Evolutionary conservation across 2,113 vertebrate species (phyloP).

Genomic region (Aramus guarauna): DNA sequence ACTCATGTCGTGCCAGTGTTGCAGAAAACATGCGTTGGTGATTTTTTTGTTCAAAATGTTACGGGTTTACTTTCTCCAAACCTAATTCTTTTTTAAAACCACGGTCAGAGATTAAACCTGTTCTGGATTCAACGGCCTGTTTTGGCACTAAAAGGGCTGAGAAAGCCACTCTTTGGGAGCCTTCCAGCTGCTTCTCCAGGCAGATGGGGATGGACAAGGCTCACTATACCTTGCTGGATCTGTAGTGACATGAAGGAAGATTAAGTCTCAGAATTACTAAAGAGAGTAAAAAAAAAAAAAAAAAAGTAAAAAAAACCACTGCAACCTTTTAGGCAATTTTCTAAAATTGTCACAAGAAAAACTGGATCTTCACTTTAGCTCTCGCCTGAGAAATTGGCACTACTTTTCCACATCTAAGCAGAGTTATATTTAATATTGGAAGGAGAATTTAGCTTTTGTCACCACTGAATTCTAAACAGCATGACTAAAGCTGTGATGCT

Average conservation of each 20-base stretch:
- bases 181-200: background rate
- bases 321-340: constrained; percentile 5
- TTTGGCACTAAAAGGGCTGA: background rate
- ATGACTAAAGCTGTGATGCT: constrained; percentile 36
- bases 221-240: background rate
- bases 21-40: background rate
- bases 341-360: background rate
- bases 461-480: constrained; percentile 13
- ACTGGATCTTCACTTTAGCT: background rate
- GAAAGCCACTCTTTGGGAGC: background rate
- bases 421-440: constrained; percentile 57
- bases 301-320: background rate
- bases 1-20: background rate
- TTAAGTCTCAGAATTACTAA: background rate
- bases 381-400: background rate
- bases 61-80: background rate
- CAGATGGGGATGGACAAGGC: background rate
- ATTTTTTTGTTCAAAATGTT: background rate
- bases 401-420: background rate
- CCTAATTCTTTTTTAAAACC: background rate
- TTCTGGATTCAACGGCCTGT: background rate
- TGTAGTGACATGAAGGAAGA: background rate
- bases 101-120: accelerated
- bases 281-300: background rate
- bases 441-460: constrained; percentile 35